Percentiles rank a stretch among this genome's conserved stretches.
Evolutionary conservation across 1,140 invertebrate species (phyloP).

Genomic region (Drosophila paulistorum): DNA sequence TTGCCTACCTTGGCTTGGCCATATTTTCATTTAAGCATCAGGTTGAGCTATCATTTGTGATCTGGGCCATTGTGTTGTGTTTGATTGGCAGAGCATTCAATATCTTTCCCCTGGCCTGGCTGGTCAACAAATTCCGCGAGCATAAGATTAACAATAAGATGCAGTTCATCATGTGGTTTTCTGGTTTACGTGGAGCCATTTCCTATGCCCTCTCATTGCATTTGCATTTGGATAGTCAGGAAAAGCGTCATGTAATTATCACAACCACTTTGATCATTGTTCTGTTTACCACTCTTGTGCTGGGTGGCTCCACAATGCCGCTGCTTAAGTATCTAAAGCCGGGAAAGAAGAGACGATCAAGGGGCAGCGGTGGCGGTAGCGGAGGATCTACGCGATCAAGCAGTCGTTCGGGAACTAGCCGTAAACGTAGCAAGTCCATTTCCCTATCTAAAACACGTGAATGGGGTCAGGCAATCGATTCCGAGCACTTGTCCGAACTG

Average conservation of each 20-base stretch:
- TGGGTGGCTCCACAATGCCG: conserved; percentile 98
- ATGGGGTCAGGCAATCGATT: conserved; percentile 98
- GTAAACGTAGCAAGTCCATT: conserved; percentile 91
- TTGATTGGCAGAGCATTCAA: conserved; percentile 97
- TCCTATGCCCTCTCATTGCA: conserved; percentile 98
- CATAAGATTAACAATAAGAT: conserved; percentile 99
- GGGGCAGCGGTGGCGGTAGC: conserved; percentile 24
- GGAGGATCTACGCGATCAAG: conserved; percentile 12
- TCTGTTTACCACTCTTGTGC: conserved; percentile 96
- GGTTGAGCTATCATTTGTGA: conserved; percentile 91
- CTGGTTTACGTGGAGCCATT: conserved; percentile 97
- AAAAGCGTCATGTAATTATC: conserved; percentile 97
- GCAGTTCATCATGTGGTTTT: conserved; percentile 99
- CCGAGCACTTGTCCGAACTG: conserved; percentile 96
- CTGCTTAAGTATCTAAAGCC: conserved; percentile 92
- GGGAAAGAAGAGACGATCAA: conserved; percentile 83
- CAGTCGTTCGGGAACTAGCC: conserved; percentile 84
- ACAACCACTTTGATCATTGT: conserved; percentile 99
- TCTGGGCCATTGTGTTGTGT: conserved; percentile 97
- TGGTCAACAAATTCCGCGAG: conserved; percentile 98
- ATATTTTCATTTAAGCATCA: conserved; percentile 97
- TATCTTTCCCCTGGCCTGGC: conserved; percentile 96
- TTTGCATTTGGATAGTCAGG: conserved; percentile 94
- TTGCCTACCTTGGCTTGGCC: conserved; percentile 99
- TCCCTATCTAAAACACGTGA: conserved; percentile 98